phyloP scores from a whole-genome alignment of 2,888 invertebrate species.

The Euplagia quadripunctaria region DNA sequence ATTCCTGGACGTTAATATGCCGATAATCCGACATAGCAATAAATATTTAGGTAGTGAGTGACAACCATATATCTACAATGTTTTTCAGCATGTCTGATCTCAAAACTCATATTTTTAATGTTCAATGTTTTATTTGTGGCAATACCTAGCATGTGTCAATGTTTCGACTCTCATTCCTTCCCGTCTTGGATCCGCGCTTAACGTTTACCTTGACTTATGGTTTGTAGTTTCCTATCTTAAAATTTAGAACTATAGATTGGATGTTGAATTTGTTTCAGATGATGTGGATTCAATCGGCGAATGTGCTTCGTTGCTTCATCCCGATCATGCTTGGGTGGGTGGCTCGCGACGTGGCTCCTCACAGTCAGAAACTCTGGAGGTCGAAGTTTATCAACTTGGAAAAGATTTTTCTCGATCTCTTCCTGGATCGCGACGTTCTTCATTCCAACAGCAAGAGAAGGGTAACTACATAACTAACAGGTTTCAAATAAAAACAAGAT shows the following conservation, averaged over 20 bases:
- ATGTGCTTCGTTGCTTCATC: conserved; percentile 92
- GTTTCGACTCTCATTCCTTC: conserved; percentile 18
- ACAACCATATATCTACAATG: conserved; percentile 39
- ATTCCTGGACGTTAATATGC: neutral
- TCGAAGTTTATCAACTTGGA: conserved; percentile 94
- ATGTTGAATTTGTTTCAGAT: conserved; percentile 71
- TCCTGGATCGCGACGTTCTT: conserved; percentile 94
- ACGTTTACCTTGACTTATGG: conserved; percentile 51
- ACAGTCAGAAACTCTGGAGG: conserved; percentile 95
- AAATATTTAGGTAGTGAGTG: conserved; percentile 41
- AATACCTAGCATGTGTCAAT: conserved; percentile 28
- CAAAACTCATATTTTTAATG: conserved; percentile 14
- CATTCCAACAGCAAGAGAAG: conserved; percentile 92
- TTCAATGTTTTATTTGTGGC: conserved; percentile 27
- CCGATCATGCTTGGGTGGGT: conserved; percentile 94
- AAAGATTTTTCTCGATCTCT: conserved; percentile 95
- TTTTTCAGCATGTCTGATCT: conserved; percentile 10
- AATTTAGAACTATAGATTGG: conserved; percentile 14
- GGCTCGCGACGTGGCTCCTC: conserved; percentile 95
- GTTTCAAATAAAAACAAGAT: neutral
- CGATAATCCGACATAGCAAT: neutral
- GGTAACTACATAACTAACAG: conserved; percentile 65
- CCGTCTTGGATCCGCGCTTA: conserved; percentile 53
- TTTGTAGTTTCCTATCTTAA: conserved; percentile 25
- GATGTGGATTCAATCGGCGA: conserved; percentile 93